Base-by-base conservation (phyloP, 2,113 vertebrate species). In the Ictidomys tridecemlineatus region DNA sequence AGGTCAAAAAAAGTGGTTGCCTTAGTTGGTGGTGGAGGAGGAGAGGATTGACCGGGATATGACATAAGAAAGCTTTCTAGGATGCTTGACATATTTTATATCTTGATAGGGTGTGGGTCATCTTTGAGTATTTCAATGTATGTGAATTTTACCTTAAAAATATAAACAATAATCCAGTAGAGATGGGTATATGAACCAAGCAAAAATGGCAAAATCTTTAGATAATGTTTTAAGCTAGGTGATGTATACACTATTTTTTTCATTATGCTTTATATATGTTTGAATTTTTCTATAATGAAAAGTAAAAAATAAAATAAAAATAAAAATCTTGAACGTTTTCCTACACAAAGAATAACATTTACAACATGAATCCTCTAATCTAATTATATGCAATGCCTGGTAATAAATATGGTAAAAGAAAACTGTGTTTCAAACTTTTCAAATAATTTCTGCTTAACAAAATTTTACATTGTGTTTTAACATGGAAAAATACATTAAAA, bases 271-370 rank as follows among this genome's bases (percentile, higher is more conserved):
- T 87, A 26, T 11, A 18, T 58, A 42, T 51, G 28, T 69, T 89
- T 82, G 32, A 48, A 76, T 61, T 70, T 95, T 79, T 89, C 65
- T 34, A 74, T 63, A 61, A 58, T 96, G 45, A 94, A 88, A 84
- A 67, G 13, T 58, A 69, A n/a, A 37, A 32, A 34, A 56, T n/a
- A 39, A 39, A 76, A 45, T 45, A 45, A 45, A 45, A 45, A 45
- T 45, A 6, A 58, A 89, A 61, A 28, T 61, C 48, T 74, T 80
- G 12, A 12, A 18, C 51, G 4, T 37, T 89, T 86, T 69, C 74
- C 74, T 58, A 74, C 63, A 45, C 0, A 76, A 20, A 67, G 11
- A 93, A 83, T 77, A 86, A 14, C 0, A 37, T 63, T 56, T 56
- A 67, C 17, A 53, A 92, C 91, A 88, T 85, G 28, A 85, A 92